Base-by-base conservation (phyloP, 2,888 invertebrate species). In the Phalera bucephala region DNA sequence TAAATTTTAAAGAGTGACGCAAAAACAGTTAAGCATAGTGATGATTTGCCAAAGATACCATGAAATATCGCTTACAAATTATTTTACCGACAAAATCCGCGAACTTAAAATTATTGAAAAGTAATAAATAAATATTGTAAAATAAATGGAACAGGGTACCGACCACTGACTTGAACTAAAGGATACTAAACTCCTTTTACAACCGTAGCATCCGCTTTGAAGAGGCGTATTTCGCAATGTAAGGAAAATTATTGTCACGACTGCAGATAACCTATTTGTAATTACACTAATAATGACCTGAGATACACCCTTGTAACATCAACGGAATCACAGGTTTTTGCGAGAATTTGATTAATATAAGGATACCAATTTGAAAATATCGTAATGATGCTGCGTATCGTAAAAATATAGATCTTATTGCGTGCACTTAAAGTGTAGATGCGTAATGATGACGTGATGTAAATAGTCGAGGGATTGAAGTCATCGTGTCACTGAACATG, bases 211-310 rank as follows among this genome's bases (percentile, higher is more conserved):
- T 34, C 30, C 19, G 13, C 26, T 14, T 33, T 19, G n/a, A n/a
- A n/a, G n/a, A n/a, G n/a, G n/a, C n/a, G n/a, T n/a, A 29, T 23
- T 6, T 9, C 28, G 48, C 40, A 56, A 50, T 54, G 40, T 40
- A 35, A 63, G 57, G 61, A 54, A 63, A 61, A 63, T 27, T 9
- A 20, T 14, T 31, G 33, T 41, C 30, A 25, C 31, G 7, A 25
- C 28, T 5, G 9, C 28, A 33, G 19, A 19, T 31, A 22, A 13
- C 31, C 31, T 13, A 13, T 8, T 9, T 14, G 15, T 15, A 15
- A 15, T 28, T 26, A 13, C 26, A 26, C n/a, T n/a, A 3, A 13
- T 3, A 26, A 25, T 29, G 31, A 11, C 13, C 11, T 21, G 8
- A 23, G 31, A 25, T 39, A 38, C 36, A 26, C 26, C 13, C 13